Evolutionary conservation across 2,888 invertebrate species (phyloP).

Genomic region (Euphydryas editha): DNA sequence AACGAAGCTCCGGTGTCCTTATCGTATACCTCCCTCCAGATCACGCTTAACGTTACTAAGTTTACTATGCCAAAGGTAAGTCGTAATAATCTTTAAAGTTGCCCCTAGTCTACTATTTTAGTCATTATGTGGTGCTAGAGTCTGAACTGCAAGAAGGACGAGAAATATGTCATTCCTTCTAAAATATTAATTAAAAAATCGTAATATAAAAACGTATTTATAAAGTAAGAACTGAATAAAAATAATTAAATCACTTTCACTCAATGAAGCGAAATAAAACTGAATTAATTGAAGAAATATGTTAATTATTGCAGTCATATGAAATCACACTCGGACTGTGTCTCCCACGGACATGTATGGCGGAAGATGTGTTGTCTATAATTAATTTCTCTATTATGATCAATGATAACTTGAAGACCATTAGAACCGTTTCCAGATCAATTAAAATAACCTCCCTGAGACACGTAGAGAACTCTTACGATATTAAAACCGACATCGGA

Average conservation of each 20-base stretch:
- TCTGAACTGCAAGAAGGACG: neutral
- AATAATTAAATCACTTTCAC: too few species aligned
- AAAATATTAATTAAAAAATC: too few species aligned
- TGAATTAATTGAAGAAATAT: neutral
- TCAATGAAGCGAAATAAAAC: neutral
- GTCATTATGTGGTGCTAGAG: neutral
- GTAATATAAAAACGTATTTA: too few species aligned
- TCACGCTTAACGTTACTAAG: constrained; percentile 73
- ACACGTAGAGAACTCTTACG: constrained; percentile 56
- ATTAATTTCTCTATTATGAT: constrained; percentile 77
- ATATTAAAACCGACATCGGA: constrained; percentile 58
- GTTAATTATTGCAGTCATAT: constrained; percentile 60
- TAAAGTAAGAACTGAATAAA: too few species aligned
- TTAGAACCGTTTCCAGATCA: constrained; percentile 63
- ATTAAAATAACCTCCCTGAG: constrained; percentile 61
- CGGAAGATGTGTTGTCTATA: constrained; percentile 70
- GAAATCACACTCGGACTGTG: constrained; percentile 73
- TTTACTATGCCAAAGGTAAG: constrained; percentile 64
- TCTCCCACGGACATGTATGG: constrained; percentile 72
- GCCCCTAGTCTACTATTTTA: too few species aligned
- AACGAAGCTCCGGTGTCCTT: constrained; percentile 63
- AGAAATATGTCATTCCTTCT: too few species aligned
- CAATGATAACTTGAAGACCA: constrained; percentile 68
- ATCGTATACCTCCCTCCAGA: constrained; percentile 57
- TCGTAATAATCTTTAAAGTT: too few species aligned